phyloP scores from a whole-genome alignment of 2,113 vertebrate genomes.

The Petaurus breviceps region DNA sequence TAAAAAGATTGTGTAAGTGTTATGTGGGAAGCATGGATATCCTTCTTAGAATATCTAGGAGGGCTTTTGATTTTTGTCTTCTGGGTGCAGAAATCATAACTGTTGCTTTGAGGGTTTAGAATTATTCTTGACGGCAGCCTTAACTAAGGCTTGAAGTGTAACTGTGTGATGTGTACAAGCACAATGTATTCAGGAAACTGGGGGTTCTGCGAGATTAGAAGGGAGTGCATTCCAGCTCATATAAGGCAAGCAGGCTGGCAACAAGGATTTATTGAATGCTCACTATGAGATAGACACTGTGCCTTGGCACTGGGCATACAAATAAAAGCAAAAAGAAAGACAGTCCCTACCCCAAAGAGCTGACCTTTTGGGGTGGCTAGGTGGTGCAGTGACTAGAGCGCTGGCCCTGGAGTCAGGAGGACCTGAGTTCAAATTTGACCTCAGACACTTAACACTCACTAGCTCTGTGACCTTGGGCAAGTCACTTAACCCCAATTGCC shows the following conservation, averaged over 20 bases:
- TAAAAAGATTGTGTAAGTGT: conserved; percentile 88
- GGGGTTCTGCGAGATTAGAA: background rate
- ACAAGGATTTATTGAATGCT: background rate
- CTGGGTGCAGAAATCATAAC: conserved; percentile 30
- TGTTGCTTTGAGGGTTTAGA: conserved; percentile 37
- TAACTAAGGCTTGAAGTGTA: background rate
- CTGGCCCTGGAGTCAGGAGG: no score
- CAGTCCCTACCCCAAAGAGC: background rate
- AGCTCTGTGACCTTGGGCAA: no score
- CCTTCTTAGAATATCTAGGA: conserved; percentile 35
- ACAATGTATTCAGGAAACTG: background rate
- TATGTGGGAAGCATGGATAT: conserved; percentile 44
- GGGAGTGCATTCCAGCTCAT: background rate
- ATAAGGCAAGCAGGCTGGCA: background rate
- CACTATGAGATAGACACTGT: background rate
- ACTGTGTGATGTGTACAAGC: background rate
- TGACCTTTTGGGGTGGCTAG: background rate
- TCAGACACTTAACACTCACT: no score
- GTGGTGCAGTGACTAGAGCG: no score
- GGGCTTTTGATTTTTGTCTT: conserved; percentile 38
- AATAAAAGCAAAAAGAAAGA: background rate
- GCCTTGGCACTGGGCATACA: background rate
- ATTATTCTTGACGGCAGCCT: conserved; percentile 24
- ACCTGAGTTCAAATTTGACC: no score
- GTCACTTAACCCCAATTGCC: no score